These are phyloP conservation scores for Petrocephalus zakoni DNA, from an alignment of 2,113 vertebrate species.

Conservation along the genomic window DNA sequence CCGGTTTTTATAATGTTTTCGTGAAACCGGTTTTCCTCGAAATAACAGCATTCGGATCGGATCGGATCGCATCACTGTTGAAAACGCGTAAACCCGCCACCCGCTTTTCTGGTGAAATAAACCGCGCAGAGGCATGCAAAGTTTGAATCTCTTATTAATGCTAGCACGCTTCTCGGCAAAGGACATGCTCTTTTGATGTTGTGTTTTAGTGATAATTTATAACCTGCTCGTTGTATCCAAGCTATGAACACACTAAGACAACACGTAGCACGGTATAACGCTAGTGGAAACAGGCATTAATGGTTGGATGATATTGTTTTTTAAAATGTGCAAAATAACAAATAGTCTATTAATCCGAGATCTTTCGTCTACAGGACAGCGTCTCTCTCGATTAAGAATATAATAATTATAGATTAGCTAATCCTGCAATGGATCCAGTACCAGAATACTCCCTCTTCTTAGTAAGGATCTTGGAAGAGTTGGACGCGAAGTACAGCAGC, in stretches of 20 bases:
- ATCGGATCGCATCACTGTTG: not conserved
- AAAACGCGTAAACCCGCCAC: not conserved
- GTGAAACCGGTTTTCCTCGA: not conserved
- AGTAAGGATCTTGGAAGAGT: conserved; percentile 80
- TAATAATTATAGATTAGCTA: conserved; percentile 25
- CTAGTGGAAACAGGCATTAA: not conserved
- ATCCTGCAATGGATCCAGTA: conserved; percentile 67
- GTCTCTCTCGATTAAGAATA: conserved; percentile 27
- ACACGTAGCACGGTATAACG: not conserved
- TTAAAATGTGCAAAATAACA: not conserved
- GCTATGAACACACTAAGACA: not conserved
- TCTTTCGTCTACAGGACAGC: not conserved
- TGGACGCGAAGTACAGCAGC: conserved; percentile 74
- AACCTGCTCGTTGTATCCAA: not conserved
- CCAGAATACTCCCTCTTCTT: conserved; percentile 80
- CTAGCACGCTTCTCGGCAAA: not conserved
- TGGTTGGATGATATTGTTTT: not conserved
- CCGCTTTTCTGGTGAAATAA: not conserved
- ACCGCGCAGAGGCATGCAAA: not conserved
- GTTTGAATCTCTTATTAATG: not conserved
- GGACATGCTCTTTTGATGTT: not conserved
- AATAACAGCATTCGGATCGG: not conserved
- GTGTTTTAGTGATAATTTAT: not conserved
- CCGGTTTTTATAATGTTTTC: not conserved
- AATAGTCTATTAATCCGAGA: not conserved